Conservation (phyloP, 92 coral and sea anemone species). For the Porites rus region DNA sequence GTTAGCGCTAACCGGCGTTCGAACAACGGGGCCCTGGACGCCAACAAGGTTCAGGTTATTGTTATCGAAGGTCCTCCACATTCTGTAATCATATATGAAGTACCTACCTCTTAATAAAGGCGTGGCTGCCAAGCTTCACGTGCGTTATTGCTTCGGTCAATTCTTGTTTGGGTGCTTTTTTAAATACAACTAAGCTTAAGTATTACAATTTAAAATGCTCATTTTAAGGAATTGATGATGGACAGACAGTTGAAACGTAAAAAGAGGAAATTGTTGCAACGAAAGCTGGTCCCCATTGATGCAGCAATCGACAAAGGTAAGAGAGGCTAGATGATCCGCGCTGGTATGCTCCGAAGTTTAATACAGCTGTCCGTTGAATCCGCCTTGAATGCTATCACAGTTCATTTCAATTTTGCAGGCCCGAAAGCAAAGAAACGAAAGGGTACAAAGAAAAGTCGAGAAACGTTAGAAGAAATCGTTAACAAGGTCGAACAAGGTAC, state of each 20-base stretch:
- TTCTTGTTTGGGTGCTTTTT: too few relatives aligned
- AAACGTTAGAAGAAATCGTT: not conserved
- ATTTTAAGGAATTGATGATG: not conserved
- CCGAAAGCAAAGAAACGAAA: constrained; percentile 5
- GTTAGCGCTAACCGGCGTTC: too few relatives aligned
- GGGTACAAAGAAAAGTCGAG: constrained; percentile 3
- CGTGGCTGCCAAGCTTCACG: constrained; percentile 30
- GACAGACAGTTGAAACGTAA: constrained; percentile 19
- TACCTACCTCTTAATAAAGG: not conserved
- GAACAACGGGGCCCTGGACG: too few relatives aligned
- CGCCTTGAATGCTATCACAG: not conserved
- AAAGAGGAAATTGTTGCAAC: constrained; percentile 29
- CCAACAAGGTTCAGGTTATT: too few relatives aligned
- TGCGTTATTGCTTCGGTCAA: not conserved
- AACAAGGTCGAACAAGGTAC: constrained; percentile 18
- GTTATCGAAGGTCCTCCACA: too few relatives aligned
- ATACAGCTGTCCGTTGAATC: too few relatives aligned
- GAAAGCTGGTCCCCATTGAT: constrained; percentile 11
- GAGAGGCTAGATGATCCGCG: not conserved
- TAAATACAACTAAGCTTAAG: too few relatives aligned
- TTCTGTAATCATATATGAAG: too few relatives aligned
- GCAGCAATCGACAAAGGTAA: constrained; percentile 32
- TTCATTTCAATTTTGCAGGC: not conserved
- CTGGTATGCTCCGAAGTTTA: not conserved
- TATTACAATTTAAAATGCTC: not conserved